These are phyloP conservation scores for Hypselothyrea guttata DNA, from an alignment of 2,888 invertebrate genomes.

Conservation along the genomic window DNA sequence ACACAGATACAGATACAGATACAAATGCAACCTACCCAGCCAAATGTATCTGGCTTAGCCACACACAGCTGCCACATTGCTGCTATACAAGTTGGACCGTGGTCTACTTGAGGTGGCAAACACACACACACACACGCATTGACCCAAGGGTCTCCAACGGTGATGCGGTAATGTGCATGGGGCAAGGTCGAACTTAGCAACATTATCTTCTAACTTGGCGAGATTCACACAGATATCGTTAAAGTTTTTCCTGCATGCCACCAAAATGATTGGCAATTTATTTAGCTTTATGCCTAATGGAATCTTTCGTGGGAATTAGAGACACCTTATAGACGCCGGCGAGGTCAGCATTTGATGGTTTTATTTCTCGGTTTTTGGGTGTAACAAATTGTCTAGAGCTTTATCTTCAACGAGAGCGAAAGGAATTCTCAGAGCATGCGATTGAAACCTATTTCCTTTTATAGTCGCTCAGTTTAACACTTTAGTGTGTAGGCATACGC, in stretches of 20 bases:
- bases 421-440: conserved; percentile 33
- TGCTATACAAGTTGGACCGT: too few relatives aligned
- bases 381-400: conserved; percentile 25
- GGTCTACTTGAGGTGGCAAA: too few relatives aligned
- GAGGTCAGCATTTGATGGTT: conserved; percentile 30
- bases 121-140: conserved; percentile 7
- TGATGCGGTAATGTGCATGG: conserved; percentile 13
- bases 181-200: conserved; percentile 36
- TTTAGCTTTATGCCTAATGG: conserved; percentile 23
- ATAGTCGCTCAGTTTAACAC: conserved; percentile 11
- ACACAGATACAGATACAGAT: neutral
- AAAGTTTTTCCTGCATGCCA: conserved; percentile 20
- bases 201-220: conserved; percentile 22
- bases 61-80: conserved; percentile 5
- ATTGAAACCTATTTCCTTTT: conserved; percentile 34
- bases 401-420: conserved; percentile 38
- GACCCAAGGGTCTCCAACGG: conserved; percentile 1
- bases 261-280: conserved; percentile 18
- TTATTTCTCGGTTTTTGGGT: conserved; percentile 14
- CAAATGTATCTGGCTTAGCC: neutral
- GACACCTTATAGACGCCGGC: conserved; percentile 5
- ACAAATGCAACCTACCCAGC: neutral
- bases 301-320: conserved; percentile 42
- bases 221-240: conserved; percentile 27
- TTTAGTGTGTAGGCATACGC: conserved; percentile 9